Base-by-base conservation (phyloP, 1,140 invertebrate genomes). In the Drosophila sp. region DNA sequence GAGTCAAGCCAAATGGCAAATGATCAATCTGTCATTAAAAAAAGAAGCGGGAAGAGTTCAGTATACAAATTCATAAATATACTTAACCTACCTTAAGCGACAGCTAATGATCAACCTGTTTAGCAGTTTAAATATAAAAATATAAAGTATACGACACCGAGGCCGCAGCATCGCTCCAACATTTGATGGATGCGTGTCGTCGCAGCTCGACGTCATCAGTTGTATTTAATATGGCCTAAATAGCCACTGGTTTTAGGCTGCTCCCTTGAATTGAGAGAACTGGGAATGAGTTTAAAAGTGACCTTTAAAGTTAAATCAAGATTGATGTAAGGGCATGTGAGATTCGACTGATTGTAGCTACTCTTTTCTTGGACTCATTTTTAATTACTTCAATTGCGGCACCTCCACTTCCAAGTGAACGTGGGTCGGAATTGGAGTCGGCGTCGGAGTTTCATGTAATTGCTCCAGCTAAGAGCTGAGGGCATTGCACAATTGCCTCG, bases 361-460 rank as follows among this genome's bases (percentile, higher is more conserved):
- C n/a, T n/a, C 46, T 50, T 13, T 29, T 29, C 14, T 18, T 59
- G 63, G 54, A 58, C 36, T 45, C 46, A 25, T 18, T 45, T 58
- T 61, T 61, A 61, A 61, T 50, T 45, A 61, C 45, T 48, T 48
- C 32, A 61, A 50, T 61, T 50, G 14, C 43, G 48, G 29, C 50
- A 53, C 21, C 46, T 50, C 21, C 21, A 9, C 46, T 14, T 14
- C 54, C 40, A 25, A 29, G 16, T 34, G 51, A 38, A 58, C 50
- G 81, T 78, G 66, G 76, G 64, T 38, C 59, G n/a, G n/a, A n/a
- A n/a, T n/a, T n/a, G n/a, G n/a, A n/a, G n/a, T n/a, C n/a, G n/a
- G n/a, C n/a, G 56, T 66, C 64, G 62, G 53, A 59, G 64, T 65
- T 89, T 80, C n/a, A 72, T 86, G 78, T 81, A 86, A 86, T 86